Conservation (phyloP, 2,888 invertebrate genomes). For the Eupithecia subfuscata region DNA sequence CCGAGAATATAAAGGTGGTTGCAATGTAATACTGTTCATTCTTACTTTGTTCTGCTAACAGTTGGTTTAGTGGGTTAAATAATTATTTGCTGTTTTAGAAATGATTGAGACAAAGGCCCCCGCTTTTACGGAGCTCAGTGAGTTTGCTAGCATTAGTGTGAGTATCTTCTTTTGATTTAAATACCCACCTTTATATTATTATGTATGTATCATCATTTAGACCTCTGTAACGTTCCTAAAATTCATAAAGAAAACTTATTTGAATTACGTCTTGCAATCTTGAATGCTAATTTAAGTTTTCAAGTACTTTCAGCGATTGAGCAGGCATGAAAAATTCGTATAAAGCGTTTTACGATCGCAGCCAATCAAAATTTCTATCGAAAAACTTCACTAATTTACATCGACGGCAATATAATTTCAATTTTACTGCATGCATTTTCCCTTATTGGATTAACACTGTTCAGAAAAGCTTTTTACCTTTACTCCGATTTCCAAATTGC, state of each 20-base stretch:
- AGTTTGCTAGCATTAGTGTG: conserved; percentile 73
- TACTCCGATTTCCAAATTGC: neutral
- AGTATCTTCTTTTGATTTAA: conserved; percentile 48
- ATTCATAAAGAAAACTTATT: neutral
- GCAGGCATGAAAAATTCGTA: conserved; percentile 4
- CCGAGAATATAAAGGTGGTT: conserved; percentile 34
- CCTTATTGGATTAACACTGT: neutral
- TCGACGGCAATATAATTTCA: neutral
- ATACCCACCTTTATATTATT: neutral
- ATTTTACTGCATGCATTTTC: conserved; percentile 7
- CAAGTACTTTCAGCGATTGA: neutral
- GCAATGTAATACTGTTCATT: conserved; percentile 26
- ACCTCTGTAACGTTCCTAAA: neutral
- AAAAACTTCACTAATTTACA: conserved; percentile 8
- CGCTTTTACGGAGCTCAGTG: conserved; percentile 76
- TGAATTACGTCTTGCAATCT: neutral
- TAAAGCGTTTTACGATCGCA: conserved; percentile 12
- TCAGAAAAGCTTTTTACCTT: neutral
- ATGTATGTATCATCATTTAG: neutral
- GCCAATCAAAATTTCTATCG: neutral
- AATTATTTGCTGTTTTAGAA: conserved; percentile 25
- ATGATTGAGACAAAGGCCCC: conserved; percentile 67
- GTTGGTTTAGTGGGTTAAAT: conserved; percentile 19
- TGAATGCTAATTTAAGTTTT: neutral
- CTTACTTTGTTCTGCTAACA: conserved; percentile 15